These are phyloP conservation scores for Nomada goodeniana DNA, from an alignment of 2,888 invertebrate genomes.

Conservation along the genomic window DNA sequence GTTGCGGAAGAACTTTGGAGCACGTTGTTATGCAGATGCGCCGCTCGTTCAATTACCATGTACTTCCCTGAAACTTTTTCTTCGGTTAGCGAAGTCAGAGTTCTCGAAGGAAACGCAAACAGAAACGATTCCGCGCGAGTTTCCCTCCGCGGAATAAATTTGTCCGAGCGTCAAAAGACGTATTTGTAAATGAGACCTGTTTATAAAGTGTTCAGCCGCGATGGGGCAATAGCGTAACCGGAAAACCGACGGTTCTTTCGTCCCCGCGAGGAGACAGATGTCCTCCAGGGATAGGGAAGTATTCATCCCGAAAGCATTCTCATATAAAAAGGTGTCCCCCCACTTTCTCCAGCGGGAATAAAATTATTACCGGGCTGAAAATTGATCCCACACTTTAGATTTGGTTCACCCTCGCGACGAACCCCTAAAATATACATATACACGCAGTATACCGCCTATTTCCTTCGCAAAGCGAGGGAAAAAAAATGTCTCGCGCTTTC, in stretches of 20 bases:
- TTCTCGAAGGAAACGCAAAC: neutral
- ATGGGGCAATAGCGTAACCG: neutral
- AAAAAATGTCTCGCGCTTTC: neutral
- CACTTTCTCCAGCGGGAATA: neutral
- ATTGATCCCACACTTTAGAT: neutral
- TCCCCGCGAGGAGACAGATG: neutral
- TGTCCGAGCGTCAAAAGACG: neutral
- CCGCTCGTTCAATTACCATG: neutral
- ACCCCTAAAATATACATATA: neutral
- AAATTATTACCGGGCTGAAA: neutral
- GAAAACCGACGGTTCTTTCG: neutral
- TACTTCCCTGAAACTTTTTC: neutral
- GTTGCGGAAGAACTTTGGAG: neutral
- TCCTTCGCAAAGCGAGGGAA: neutral
- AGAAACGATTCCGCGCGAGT: neutral
- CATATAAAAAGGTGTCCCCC: neutral
- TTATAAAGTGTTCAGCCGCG: neutral
- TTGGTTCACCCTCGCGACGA: neutral
- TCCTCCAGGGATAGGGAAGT: neutral
- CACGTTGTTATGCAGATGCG: neutral
- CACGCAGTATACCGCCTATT: neutral
- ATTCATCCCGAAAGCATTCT: neutral
- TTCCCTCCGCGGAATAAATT: neutral
- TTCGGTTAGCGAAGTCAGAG: neutral
- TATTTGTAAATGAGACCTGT: neutral